Base-by-base conservation (phyloP, 2,888 invertebrate genomes). In the Tenthredo mesomela region DNA sequence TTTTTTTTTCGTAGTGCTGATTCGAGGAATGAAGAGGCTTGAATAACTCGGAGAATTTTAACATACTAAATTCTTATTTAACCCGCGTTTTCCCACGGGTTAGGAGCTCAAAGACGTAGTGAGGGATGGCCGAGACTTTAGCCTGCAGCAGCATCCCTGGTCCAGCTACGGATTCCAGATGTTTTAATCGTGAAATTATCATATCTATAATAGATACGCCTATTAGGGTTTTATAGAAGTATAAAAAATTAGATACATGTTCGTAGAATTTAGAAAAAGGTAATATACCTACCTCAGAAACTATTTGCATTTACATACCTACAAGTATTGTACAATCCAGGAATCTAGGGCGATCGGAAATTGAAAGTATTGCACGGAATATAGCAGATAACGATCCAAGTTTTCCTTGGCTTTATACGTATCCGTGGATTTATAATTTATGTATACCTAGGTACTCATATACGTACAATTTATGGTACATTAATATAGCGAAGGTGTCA, bases 261-360 rank as follows among this genome's bases (percentile, higher is more conserved):
- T 5, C 18, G 29, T 67, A 18, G 61, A 61, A 61, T 25, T 61
- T 33, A 33, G n/a, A 18, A 33, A 67, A 67, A 5, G 29, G 10
- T 29, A 18, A 12, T 18, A 18, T 67, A 33, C 33, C 61, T 10
- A 18, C 33, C 67, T 67, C 5, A 67, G 67, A 67, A 67, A 67
- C 67, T 33, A 6, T 33, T 18, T 12, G 67, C 33, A 33, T 29
- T 33, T 33, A 15, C 33, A 33, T 33, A 67, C n/a, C 54, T 54
- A n/a, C n/a, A n/a, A 54, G 54, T 54, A 54, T 54, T 54, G 54
- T 67, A 67, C 33, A 61, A 61, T 18, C 33, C 43, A 21, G 43
- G 40, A 73, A 77, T 77, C 29, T 77, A 77, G 77, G 54, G 37
- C 77, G 54, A 77, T 77, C 50, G 77, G 77, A 77, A 77, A 77